Base-by-base conservation (phyloP, 2,797 vertebrate genomes). In the Emys orbicularis region DNA sequence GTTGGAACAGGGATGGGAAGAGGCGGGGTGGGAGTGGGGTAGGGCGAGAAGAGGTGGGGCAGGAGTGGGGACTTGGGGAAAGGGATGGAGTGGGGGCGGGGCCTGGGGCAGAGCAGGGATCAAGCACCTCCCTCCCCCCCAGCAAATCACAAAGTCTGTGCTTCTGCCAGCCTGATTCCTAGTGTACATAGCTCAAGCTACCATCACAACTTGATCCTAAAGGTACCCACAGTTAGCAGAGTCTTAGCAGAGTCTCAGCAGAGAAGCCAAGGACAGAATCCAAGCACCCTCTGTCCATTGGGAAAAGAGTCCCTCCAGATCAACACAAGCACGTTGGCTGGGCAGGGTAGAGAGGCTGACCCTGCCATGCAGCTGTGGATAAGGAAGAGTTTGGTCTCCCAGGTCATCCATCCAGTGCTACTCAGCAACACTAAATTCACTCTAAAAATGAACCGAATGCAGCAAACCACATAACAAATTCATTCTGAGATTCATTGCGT, bases 141-240 rank as follows among this genome's bases (percentile, higher is more conserved):
- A 2, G 57, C 27, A 59, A 31, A 59, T 31, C 57, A 31, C 57
- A 15, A 59, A 59, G 27, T 13, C 57, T 15, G 1, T 16, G 29
- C 29, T 61, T 61, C 29, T 61, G 57, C 86, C 86, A 86, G 57
- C 49, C 90, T 90, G 91, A 93, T 82, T 91, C 83, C 54, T 74
- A 74, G 34, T 41, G 74, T 68, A 80, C 80, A 41, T 50, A 92
- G 96, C 83, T 87, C 87, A 94, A 97, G 88, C n/a, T 90, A 92
- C 23, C 37, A 81, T 84, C 65, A 59, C 57, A 83, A 56, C 1
- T 11, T 86, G 89, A 91, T 12, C 12, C 56, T 92, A 85, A 94
- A 5, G 65, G 18, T 87, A 84, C 93, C 94, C 94, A 79, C 80
- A 85, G 85, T 76, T 86, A 95, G 94, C 79, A 49, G 49, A 49